Evolutionary conservation across 2,888 invertebrate genomes (phyloP).

Genomic region (Aproaerema taeniolella): DNA sequence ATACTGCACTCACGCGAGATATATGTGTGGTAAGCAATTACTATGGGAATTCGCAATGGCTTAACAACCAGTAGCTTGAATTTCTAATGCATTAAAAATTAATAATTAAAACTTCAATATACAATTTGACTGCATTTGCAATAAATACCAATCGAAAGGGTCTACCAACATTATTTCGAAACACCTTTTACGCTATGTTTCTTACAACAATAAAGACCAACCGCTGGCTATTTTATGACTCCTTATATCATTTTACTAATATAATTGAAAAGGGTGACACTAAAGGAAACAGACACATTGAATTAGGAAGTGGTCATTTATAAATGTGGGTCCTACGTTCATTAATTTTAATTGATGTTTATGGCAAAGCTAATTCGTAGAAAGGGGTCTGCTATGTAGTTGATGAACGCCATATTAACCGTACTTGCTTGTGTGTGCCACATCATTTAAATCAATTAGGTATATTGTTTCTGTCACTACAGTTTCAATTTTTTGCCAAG

Average conservation of each 20-base stretch:
- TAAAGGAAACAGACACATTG: conserved; percentile 30
- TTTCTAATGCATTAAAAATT: conserved; percentile 16
- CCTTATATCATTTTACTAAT: conserved; percentile 2
- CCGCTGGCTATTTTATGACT: conserved; percentile 1
- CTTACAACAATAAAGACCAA: too few species aligned
- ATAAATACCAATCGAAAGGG: too few species aligned
- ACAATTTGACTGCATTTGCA: too few species aligned
- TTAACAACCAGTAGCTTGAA: conserved; percentile 15
- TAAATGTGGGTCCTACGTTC: conserved; percentile 38
- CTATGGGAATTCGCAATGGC: conserved; percentile 15
- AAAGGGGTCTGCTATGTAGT: conserved; percentile 20
- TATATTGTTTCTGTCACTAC: too few species aligned
- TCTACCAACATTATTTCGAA: too few species aligned
- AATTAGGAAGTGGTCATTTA: conserved; percentile 46
- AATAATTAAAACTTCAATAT: too few species aligned
- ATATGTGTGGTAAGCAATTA: conserved; percentile 20
- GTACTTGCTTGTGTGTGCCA: too few species aligned
- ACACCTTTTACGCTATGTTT: too few species aligned
- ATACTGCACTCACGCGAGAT: conserved; percentile 22
- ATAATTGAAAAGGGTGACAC: conserved; percentile 40
- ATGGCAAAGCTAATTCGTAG: conserved; percentile 41
- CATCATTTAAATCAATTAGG: too few species aligned
- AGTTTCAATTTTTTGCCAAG: too few species aligned
- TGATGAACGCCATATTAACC: too few species aligned
- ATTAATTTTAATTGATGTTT: conserved; percentile 58